A percentile compares a stretch with the other conserved stretches of the same genome.
phyloP scores from a whole-genome alignment of 2,888 invertebrate genomes.

The Tipula vernalis region DNA sequence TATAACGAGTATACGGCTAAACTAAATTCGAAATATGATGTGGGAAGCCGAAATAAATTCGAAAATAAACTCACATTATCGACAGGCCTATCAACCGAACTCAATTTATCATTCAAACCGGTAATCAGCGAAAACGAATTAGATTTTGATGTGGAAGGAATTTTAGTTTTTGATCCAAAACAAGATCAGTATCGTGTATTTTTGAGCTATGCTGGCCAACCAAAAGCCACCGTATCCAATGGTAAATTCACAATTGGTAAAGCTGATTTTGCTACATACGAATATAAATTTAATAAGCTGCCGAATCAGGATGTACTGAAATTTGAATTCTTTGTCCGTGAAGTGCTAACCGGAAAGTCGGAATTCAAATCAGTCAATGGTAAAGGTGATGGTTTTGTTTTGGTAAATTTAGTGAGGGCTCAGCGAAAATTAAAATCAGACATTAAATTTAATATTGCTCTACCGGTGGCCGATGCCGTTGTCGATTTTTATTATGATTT shows the following conservation, averaged over 20 bases:
- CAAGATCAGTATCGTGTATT: constrained; percentile 21
- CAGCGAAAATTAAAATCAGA: constrained; percentile 48
- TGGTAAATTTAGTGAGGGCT: constrained; percentile 32
- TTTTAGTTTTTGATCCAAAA: constrained; percentile 23
- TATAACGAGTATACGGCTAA: constrained; percentile 32
- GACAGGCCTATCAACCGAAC: constrained; percentile 26
- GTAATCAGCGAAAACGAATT: constrained; percentile 22
- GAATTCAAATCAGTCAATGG: constrained; percentile 46
- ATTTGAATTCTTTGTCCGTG: constrained; percentile 42
- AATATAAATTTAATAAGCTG: constrained; percentile 27
- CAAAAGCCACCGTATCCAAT: constrained; percentile 33
- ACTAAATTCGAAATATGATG: background rate
- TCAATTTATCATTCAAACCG: constrained; percentile 26
- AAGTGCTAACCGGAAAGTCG: constrained; percentile 47
- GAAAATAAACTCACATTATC: constrained; percentile 27
- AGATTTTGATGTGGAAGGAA: constrained; percentile 27
- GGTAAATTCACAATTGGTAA: constrained; percentile 30
- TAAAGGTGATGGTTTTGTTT: constrained; percentile 42
- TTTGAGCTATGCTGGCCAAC: constrained; percentile 18
- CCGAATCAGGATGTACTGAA: constrained; percentile 31
- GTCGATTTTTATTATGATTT: constrained; percentile 53
- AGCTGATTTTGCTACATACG: constrained; percentile 23
- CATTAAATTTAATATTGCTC: constrained; percentile 46
- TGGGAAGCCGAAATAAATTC: constrained; percentile 25
- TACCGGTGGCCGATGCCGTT: constrained; percentile 47